Percentiles rank a stretch among this genome's conserved stretches.
These are phyloP conservation scores for Eurypyga helias DNA, from an alignment of 2,113 vertebrate species.

Conservation along the genomic window DNA sequence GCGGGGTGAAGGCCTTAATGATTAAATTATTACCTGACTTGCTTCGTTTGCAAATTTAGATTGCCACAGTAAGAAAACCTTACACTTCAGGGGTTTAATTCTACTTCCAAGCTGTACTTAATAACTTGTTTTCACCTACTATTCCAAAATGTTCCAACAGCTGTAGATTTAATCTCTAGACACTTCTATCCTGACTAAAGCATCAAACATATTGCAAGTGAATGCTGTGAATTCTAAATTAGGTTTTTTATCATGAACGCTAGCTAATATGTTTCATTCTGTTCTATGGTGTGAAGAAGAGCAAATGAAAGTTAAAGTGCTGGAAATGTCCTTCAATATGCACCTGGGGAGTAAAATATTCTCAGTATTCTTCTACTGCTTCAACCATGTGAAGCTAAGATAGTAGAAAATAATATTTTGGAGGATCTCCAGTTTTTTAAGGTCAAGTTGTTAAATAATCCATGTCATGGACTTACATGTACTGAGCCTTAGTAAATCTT, in stretches of 20 bases:
- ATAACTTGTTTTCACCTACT: neutral
- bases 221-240: conserved; percentile 2
- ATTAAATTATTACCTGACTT: neutral
- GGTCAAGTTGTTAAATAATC: neutral
- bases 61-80: neutral
- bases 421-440: neutral
- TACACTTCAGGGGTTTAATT: neutral
- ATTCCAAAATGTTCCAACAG: conserved; percentile 11
- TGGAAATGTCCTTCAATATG: neutral
- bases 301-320: neutral
- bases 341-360: neutral
- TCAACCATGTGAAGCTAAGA: neutral
- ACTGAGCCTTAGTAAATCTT: neutral
- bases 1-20: neutral
- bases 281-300: neutral
- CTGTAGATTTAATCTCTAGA: conserved; percentile 18
- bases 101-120: neutral
- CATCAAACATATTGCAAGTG: neutral
- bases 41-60: neutral
- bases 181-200: neutral
- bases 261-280: neutral
- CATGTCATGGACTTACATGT: neutral
- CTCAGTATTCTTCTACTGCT: neutral
- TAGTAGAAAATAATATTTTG: neutral
- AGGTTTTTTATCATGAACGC: neutral